Evolutionary conservation across 2,797 vertebrate genomes (phyloP).

Genomic region (Orientallactaga sibirica): DNA sequence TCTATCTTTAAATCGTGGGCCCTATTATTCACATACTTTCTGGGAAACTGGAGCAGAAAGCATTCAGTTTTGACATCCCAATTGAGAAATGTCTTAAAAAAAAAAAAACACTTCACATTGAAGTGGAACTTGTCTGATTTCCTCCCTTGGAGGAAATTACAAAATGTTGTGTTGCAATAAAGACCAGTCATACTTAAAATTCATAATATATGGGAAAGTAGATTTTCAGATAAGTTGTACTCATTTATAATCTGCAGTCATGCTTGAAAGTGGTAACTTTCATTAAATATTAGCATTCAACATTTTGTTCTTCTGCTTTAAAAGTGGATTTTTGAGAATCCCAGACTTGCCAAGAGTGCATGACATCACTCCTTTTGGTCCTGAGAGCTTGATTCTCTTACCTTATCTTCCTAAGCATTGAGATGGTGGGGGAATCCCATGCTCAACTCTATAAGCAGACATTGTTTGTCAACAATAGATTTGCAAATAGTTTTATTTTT

Average conservation of each 20-base stretch:
- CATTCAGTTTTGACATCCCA: not conserved
- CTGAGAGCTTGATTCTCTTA: not conserved
- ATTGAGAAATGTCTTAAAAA: not conserved
- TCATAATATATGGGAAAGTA: not conserved
- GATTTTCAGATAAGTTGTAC: not conserved
- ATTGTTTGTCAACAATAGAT: conserved; percentile 10
- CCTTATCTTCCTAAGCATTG: not conserved
- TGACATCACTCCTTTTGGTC: not conserved
- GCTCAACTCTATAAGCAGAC: not conserved
- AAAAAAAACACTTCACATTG: not conserved
- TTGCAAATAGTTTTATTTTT: not conserved
- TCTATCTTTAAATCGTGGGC: no score
- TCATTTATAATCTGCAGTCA: not conserved
- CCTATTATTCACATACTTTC: not conserved
- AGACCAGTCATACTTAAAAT: not conserved
- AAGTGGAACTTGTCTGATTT: not conserved
- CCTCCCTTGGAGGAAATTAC: not conserved
- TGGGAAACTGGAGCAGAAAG: not conserved
- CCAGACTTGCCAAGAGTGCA: no score
- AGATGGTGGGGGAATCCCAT: not conserved
- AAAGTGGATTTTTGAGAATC: no score
- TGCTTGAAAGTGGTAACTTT: not conserved
- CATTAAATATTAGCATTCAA: not conserved
- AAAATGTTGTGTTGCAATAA: not conserved
- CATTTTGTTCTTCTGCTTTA: not conserved